These are phyloP conservation scores for Spilogale gracilis DNA, from an alignment of 2,113 vertebrate genomes.

Conservation along the genomic window DNA sequence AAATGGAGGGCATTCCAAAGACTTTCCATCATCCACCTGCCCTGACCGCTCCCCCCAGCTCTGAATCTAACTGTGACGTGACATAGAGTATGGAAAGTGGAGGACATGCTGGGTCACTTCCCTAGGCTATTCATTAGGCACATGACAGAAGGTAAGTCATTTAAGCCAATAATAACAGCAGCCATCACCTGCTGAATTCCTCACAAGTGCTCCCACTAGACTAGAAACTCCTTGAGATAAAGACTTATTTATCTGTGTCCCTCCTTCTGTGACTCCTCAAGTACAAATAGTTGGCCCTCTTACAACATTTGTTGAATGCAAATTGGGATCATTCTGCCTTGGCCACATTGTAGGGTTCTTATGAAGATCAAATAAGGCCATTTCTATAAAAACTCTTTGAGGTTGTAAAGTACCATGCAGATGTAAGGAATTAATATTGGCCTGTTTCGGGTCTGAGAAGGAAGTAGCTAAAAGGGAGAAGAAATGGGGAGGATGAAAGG, in stretches of 20 bases:
- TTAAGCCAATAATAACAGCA: background rate
- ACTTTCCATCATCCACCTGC: background rate
- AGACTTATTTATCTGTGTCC: background rate
- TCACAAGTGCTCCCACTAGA: background rate
- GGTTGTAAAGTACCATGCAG: background rate
- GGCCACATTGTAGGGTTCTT: background rate
- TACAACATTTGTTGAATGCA: background rate
- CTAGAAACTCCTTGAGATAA: background rate
- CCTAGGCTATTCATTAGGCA: background rate
- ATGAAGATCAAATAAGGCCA: background rate
- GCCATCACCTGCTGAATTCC: background rate
- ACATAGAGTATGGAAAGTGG: background rate
- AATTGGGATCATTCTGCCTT: background rate
- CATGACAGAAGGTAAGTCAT: background rate
- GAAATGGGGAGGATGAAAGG: constrained; percentile 23
- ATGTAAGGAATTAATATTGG: constrained; percentile 8
- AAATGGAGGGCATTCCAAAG: background rate
- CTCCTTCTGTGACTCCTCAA: background rate
- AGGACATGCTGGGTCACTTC: background rate
- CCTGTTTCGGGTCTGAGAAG: constrained; percentile 12
- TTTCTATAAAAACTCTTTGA: constrained; percentile 47
- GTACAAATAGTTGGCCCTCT: background rate
- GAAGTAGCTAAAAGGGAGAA: constrained; percentile 38
- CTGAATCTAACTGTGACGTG: background rate
- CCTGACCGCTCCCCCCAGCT: background rate